Conservation (phyloP, 2,888 invertebrate species). For the Oxycera nigricornis region DNA sequence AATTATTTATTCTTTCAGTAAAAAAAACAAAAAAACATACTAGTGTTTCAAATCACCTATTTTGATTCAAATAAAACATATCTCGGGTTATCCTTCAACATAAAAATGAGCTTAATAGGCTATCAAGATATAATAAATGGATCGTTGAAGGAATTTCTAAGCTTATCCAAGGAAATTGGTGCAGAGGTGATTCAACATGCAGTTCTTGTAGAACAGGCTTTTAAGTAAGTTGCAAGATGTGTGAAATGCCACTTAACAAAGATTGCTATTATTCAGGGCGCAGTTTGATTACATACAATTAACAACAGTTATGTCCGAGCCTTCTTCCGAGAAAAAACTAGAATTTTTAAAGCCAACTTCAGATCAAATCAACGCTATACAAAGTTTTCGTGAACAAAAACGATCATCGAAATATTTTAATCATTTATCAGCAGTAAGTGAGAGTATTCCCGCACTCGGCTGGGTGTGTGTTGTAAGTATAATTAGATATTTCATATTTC, state of each 20-base stretch:
- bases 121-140: slow-evolving; percentile 78
- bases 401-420: slow-evolving; percentile 87
- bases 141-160: slow-evolving; percentile 76
- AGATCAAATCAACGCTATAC: slow-evolving; percentile 81
- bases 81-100: no score
- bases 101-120: slow-evolving; percentile 78
- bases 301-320: slow-evolving; percentile 81
- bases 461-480: slow-evolving; percentile 88
- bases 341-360: slow-evolving; percentile 83
- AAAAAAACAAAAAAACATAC: no score
- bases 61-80: no score
- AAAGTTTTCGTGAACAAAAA: slow-evolving; percentile 88
- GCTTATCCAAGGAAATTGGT: slow-evolving; percentile 80
- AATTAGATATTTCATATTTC: background rate
- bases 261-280: slow-evolving; percentile 64
- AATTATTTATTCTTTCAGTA: no score
- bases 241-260: background rate
- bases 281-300: slow-evolving; percentile 83
- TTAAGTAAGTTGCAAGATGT: slow-evolving; percentile 73
- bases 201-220: slow-evolving; percentile 80
- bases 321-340: slow-evolving; percentile 75
- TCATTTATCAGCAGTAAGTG: slow-evolving; percentile 94
- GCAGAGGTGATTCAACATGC: slow-evolving; percentile 85
- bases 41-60: no score
- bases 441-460: slow-evolving; percentile 94